Base-by-base conservation (phyloP, 2,797 vertebrate genomes). In the Enteromius radiatus region DNA sequence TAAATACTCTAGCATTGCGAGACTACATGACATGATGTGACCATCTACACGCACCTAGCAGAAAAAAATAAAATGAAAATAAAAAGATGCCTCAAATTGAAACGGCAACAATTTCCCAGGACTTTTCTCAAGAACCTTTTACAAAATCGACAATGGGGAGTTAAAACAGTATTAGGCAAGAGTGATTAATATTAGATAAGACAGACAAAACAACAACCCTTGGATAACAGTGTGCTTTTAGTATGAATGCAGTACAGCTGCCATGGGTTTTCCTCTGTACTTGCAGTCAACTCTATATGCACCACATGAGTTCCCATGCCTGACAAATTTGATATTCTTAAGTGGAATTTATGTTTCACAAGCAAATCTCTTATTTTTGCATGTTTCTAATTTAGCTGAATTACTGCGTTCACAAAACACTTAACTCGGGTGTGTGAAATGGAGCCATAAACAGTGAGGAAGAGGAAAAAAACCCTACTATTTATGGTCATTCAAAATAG, bases 121-220 rank as follows among this genome's bases (percentile, higher is more conserved):
- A 28, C 33, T 38, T 63, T 33, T 41, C 52, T 41, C 33, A 70
- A 80, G 10, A 23, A 75, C 7, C 12, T 75, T 38, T 56, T 17
- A 56, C 52, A 41, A 70, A 59, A 33, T 41, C 26, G 0, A 15
- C n/a, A 15, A 56, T 5, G 1, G 64, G 15, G 15, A 4, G 64
- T 2, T 54, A 33, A 68, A 67, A 69, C 9, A 9, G 21, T 12
- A 65, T 49, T 67, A 31, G 28, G 43, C 76, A 78, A 67, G 38
- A n/a, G 61, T 67, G 31, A 67, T 80, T 17, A 68, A 17, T 76
- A 75, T 76, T 59, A 76, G 52, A 59, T 79, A 31, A 70, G 31
- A 77, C 59, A 49, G 31, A 65, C 43, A 65, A 59, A 59, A 76
- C 5, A 65, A 38, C 7, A 52, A 45, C 31, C 61, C 21, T 10